Evolutionary conservation across 2,113 vertebrate genomes (phyloP), one percentile per base, ranked within the genome.

Genomic region (Dicrurus megarhynchus): DNA sequence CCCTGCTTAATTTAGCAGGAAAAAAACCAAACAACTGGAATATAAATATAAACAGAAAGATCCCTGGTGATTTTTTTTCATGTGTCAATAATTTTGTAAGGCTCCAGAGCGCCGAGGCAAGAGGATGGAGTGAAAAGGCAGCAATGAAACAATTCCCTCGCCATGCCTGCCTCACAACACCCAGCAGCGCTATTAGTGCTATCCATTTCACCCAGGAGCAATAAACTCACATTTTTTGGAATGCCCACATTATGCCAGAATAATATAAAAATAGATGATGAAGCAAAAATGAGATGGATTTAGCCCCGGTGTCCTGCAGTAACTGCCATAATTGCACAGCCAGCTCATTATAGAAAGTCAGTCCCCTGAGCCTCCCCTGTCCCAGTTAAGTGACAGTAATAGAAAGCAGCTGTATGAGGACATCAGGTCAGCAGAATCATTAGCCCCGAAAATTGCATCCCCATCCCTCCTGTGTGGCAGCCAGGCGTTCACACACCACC

Each of bases 351-450:
- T 17, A 71, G 55, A 24, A 3, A 56, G 79, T 2, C 70, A 64
- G 89, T 85, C 91, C 80, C 89, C 22, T 11, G 59, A 49, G 90
- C 90, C 93, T 35, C 11, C 67, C 61, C 3, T 32, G 41, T 59
- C 89, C 95, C 81, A 27, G 81, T 63, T 96, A 90, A 97, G 81
- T 9, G 27, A 68, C 95, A 94, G 82, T 82, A 86, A 84, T 74
- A 61, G 94, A 83, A 71, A 92, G 89, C 95, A 91, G 81, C 95
- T 93, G 87, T 2, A 47, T 4, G 91, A 97, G 95, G 96, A 96
- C 95, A 84, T 63, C 65, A 65, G 96, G 97, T 95, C 91, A 86
- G 80, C 59, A 30, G 69, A 93, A 89, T 89, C 96, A 94, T 95
- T 85, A 90, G 79, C 90, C 94, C 96, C 50, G 84, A 89, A 75